Evolutionary conservation across 2,113 vertebrate genomes (phyloP).

Genomic region (Eurypyga helias): DNA sequence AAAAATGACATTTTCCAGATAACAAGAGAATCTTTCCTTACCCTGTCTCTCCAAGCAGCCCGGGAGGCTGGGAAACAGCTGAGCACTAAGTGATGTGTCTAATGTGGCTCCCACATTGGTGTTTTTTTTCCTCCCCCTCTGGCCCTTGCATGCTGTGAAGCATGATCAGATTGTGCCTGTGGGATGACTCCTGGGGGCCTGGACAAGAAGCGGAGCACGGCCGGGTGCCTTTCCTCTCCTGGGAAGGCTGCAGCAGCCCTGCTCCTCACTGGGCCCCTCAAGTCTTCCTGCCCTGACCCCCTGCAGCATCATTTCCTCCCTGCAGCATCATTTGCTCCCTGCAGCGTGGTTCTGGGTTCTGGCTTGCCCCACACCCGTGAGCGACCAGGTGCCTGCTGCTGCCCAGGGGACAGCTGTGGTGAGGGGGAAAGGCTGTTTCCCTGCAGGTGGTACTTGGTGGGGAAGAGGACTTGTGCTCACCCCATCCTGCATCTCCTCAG

Average conservation of each 20-base stretch:
- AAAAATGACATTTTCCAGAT: neutral
- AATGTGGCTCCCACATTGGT: neutral
- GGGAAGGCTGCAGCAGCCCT: neutral
- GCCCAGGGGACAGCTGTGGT: neutral
- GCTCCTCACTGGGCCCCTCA: neutral
- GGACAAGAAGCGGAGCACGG: neutral
- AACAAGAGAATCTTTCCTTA: neutral
- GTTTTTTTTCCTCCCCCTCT: neutral
- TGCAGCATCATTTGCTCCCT: neutral
- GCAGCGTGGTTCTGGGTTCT: neutral
- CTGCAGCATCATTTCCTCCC: neutral
- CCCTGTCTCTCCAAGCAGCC: neutral
- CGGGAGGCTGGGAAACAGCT: neutral
- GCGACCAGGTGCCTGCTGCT: neutral
- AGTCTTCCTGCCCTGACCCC: neutral
- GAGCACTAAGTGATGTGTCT: neutral
- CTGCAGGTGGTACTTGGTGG: neutral
- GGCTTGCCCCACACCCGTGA: rapidly evolving
- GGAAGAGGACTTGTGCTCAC: neutral
- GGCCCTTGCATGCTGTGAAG: neutral
- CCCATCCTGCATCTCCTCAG: neutral
- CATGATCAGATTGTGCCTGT: neutral
- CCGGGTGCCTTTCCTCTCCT: neutral
- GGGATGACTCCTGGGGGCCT: neutral
- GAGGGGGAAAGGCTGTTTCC: neutral